Evolutionary conservation across 2,113 vertebrate species (phyloP), one percentile per base, ranked within the genome.

Genomic region (Podarcis muralis): DNA sequence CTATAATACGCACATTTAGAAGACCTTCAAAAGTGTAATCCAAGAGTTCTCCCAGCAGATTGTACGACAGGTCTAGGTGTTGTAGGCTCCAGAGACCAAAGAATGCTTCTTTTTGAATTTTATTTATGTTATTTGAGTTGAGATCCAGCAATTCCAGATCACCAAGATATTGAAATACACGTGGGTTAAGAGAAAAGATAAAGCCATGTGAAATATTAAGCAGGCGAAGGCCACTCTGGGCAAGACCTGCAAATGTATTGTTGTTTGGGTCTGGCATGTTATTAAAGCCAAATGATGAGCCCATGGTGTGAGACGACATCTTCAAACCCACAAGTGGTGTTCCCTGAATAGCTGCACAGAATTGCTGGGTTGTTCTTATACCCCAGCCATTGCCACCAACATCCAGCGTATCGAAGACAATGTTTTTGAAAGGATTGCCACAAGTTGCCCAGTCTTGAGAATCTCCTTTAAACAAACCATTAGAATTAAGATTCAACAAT

Each of bases 31-130:
- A 99, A 16, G 96, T 95, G 15, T 94, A 6, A 30, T 94, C 57
- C 0, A 95, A 93, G 35, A 99, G 93, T 92, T 98, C 97, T 2
- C 98, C 98, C 15, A 99, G 86, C 72, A 98, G 95, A 90, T 99
- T 99, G 59, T 3, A 57, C 0, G 98, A 98, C 18, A 99, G 79
- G 89, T 98, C 97, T 57, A 99, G 97, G 65, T 3, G 0, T 65
- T 85, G 87, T 66, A 99, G 95, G 86, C 93, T 95, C 84, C 82
- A 7, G 62, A 98, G 95, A 43, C 98, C 98, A 43, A 89, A 40
- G 92, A 99, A 99, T 1, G 98, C 98, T 76, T 91, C 20, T 0
- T 0, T 81, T 4, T 93, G 20, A 13, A 99, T 98, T 69, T 92
- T 88, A 92, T 98, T 98, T 88, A 98, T 97, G 88, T 96, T 97